These are phyloP conservation scores for Pangasius krempfi DNA, from an alignment of 2,797 vertebrate species.

Conservation along the genomic window DNA sequence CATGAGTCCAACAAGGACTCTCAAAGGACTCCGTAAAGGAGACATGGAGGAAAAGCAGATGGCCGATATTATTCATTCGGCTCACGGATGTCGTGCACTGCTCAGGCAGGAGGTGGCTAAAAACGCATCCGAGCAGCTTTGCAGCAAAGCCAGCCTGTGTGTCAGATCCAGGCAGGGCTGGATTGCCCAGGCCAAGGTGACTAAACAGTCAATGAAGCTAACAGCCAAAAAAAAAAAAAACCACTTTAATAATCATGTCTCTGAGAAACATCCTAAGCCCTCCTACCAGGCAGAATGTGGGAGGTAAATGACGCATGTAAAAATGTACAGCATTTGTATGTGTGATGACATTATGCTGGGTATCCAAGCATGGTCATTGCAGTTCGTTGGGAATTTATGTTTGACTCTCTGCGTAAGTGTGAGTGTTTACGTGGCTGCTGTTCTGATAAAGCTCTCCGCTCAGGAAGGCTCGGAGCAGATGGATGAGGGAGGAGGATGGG, in stretches of 20 bases:
- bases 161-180: slow-evolving; percentile 24
- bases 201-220: slow-evolving; percentile 42
- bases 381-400: neutral
- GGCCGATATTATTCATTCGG: slow-evolving; percentile 58
- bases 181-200: slow-evolving; percentile 45
- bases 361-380: neutral
- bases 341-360: neutral
- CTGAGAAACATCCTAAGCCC: slow-evolving; percentile 1
- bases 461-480: slow-evolving; percentile 53
- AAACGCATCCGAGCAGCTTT: slow-evolving; percentile 49
- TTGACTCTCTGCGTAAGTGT: neutral
- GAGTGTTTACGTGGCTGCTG: slow-evolving; percentile 22
- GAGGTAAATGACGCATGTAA: neutral
- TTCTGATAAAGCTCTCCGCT: slow-evolving; percentile 42
- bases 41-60: slow-evolving; percentile 56
- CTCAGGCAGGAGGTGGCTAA: slow-evolving; percentile 51
- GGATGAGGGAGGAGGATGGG: slow-evolving; percentile 42
- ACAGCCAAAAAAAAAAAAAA: neutral
- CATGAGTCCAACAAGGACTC: slow-evolving; percentile 44
- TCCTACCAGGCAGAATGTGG: slow-evolving; percentile 1
- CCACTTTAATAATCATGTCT: neutral
- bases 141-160: slow-evolving; percentile 32
- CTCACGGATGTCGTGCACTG: slow-evolving; percentile 36
- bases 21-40: slow-evolving; percentile 25
- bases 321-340: neutral